A percentile compares a stretch with the other conserved stretches of the same genome.
These are phyloP conservation scores for Rhynchophorus ferrugineus DNA, from an alignment of 1,140 invertebrate species.

Conservation along the genomic window DNA sequence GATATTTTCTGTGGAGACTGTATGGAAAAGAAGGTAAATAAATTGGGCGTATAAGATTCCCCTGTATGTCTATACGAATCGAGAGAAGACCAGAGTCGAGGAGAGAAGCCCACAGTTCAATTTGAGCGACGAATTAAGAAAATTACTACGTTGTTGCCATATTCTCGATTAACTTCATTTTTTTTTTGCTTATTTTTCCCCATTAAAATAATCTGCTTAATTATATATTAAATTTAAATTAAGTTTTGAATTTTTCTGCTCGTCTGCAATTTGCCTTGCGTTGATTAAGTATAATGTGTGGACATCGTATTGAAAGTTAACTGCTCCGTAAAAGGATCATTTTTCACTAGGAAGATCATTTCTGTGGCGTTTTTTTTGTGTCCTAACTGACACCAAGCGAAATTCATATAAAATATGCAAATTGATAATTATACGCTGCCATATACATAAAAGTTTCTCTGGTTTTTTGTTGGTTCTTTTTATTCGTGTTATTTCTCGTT, in stretches of 20 bases:
- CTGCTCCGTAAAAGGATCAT: constrained; percentile 4
- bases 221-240: constrained; percentile 27
- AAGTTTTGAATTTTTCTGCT: constrained; percentile 21
- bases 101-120: constrained; percentile 17
- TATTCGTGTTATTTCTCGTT: too few relatives aligned
- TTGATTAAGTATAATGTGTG: constrained; percentile 22
- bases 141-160: constrained; percentile 25
- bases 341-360: too few relatives aligned
- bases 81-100: constrained; percentile 8
- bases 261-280: constrained; percentile 19
- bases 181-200: constrained; percentile 18
- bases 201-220: constrained; percentile 24
- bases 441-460: too few relatives aligned
- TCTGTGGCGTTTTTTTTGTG: too few relatives aligned
- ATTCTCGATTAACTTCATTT: constrained; percentile 23
- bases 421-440: too few relatives aligned
- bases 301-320: constrained; percentile 21
- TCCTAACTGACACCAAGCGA: too few relatives aligned
- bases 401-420: too few relatives aligned
- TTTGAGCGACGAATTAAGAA: constrained; percentile 24
- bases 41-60: too few relatives aligned
- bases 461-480: too few relatives aligned
- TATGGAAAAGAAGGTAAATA: too few relatives aligned
- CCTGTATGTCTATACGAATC: constrained; percentile 9
- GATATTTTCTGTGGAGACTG: too few relatives aligned